These are phyloP conservation scores for Podarcis raffonei DNA, from an alignment of 2,113 vertebrate genomes.

Conservation along the genomic window DNA sequence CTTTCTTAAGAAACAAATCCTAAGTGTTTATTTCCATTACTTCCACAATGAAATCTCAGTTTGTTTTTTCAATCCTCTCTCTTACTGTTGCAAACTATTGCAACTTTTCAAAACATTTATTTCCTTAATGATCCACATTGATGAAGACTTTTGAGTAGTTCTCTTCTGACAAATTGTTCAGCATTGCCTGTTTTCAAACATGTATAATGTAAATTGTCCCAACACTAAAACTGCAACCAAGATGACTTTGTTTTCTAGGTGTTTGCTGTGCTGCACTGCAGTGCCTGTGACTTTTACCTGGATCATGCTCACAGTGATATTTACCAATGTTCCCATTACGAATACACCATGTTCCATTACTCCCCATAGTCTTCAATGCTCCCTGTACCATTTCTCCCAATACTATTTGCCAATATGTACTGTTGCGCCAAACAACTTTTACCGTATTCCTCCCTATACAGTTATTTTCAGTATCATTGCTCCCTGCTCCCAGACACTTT, in stretches of 20 bases:
- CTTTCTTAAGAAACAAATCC: background rate
- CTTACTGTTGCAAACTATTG: background rate
- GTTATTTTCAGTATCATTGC: no score
- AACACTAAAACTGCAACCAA: background rate
- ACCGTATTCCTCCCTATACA: no score
- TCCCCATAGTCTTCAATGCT: no score
- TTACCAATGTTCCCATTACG: no score
- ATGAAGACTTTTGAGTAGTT: background rate
- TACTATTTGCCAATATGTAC: no score
- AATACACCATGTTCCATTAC: no score
- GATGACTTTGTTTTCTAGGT: background rate
- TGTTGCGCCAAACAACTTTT: no score
- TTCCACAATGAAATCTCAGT: background rate
- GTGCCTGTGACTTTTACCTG: background rate
- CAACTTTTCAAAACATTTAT: background rate
- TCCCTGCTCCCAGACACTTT: background rate
- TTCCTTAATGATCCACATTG: background rate
- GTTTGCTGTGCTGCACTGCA: background rate
- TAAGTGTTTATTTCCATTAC: background rate
- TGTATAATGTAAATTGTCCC: background rate
- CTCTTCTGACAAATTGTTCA: background rate
- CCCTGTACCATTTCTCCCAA: no score
- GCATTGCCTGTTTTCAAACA: constrained; percentile 1
- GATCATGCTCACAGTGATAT: no score
- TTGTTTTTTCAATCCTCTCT: background rate